A percentile compares a stretch with the other conserved stretches of the same genome.
phyloP scores from a whole-genome alignment of 2,797 vertebrate genomes.

The Coracias cyanogaster region DNA sequence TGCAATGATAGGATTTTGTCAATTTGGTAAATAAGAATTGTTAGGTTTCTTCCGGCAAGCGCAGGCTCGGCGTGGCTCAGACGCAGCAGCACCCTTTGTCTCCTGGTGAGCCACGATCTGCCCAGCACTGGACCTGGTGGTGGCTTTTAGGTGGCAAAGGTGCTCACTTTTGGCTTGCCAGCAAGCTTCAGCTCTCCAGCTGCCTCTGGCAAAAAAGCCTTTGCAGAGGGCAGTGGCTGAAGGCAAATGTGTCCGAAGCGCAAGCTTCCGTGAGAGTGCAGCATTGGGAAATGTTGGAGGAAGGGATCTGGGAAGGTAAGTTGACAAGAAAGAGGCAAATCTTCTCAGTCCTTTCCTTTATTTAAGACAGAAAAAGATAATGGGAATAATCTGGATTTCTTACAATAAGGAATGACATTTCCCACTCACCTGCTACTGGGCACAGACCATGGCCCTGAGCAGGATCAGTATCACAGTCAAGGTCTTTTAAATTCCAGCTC shows the following conservation, averaged over 20 bases:
- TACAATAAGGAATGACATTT: neutral
- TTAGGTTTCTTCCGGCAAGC: conserved; percentile 75
- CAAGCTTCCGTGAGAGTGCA: accelerated
- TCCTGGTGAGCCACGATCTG: neutral
- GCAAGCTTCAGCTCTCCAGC: neutral
- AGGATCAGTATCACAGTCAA: neutral
- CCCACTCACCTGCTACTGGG: neutral
- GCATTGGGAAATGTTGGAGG: neutral
- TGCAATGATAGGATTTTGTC: conserved; percentile 83
- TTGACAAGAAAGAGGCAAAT: neutral
- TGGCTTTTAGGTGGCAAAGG: neutral
- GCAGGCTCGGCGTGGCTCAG: neutral
- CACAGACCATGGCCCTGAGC: accelerated
- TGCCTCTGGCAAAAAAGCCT: accelerated
- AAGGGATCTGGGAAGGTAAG: neutral
- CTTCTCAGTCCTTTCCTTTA: neutral
- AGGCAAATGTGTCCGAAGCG: neutral
- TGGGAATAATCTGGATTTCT: neutral
- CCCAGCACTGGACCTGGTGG: accelerated
- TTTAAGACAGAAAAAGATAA: neutral
- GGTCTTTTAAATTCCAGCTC: neutral
- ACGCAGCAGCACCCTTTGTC: neutral
- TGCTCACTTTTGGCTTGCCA: accelerated
- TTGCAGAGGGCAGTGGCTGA: neutral
- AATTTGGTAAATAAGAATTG: conserved; percentile 83